phyloP scores from a whole-genome alignment of 1,140 invertebrate genomes.

The Leptinotarsa texana region DNA sequence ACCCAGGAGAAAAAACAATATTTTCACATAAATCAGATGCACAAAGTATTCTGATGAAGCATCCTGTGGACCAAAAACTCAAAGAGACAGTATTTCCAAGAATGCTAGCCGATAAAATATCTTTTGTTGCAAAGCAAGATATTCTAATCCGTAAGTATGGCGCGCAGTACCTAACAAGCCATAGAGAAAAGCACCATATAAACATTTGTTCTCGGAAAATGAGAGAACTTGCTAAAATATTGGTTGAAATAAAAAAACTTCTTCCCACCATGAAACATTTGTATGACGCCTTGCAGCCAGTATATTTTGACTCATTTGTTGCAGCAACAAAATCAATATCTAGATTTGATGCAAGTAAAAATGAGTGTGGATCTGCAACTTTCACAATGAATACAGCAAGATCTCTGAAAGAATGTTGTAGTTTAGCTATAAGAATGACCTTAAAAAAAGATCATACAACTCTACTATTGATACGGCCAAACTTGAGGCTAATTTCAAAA shows the following conservation, averaged over 20 bases:
- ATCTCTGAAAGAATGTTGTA: slow-evolving; percentile 34
- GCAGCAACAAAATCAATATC: slow-evolving; percentile 31
- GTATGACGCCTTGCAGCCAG: slow-evolving; percentile 37
- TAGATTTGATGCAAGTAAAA: slow-evolving; percentile 27
- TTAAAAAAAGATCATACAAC: slow-evolving; percentile 25
- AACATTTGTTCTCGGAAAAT: slow-evolving; percentile 30
- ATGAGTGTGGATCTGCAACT: slow-evolving; percentile 26
- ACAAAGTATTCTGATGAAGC: slow-evolving; percentile 6
- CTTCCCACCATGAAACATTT: slow-evolving; percentile 21
- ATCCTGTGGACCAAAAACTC: slow-evolving; percentile 24
- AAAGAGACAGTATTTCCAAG: slow-evolving; percentile 30
- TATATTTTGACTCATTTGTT: slow-evolving; percentile 31
- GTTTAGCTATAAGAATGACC: slow-evolving; percentile 32
- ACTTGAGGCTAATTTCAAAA: slow-evolving; percentile 23
- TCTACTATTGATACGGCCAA: slow-evolving; percentile 14
- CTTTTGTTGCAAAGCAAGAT: slow-evolving; percentile 33
- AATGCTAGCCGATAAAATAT: slow-evolving; percentile 32
- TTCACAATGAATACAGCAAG: slow-evolving; percentile 38
- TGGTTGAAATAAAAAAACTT: slow-evolving; percentile 32
- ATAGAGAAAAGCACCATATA: slow-evolving; percentile 35
- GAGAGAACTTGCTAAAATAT: slow-evolving; percentile 32
- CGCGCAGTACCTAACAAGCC: slow-evolving; percentile 30
- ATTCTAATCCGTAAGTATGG: slow-evolving; percentile 33
- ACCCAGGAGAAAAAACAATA: not conserved
- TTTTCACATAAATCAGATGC: not conserved